Evolutionary conservation across 2,888 invertebrate genomes (phyloP).

Genomic region (Chaetogeoica ovagalla): DNA sequence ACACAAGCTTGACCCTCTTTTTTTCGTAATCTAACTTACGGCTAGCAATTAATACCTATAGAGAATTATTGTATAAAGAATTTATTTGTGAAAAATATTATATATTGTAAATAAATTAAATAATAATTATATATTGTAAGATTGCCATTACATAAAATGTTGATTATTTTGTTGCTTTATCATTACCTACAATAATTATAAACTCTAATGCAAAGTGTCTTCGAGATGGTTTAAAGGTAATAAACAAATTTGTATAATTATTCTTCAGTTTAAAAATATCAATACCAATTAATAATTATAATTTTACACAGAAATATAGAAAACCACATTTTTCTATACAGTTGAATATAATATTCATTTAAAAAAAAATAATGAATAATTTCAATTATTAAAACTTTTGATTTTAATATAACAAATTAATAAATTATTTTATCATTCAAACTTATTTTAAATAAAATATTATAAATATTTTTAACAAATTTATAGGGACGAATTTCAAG

Average conservation of each 20-base stretch:
- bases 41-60: constrained; percentile 14
- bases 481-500: not conserved
- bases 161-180: constrained; percentile 47
- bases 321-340: not conserved
- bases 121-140: constrained; percentile 27
- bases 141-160: constrained; percentile 23
- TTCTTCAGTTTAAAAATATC: not conserved
- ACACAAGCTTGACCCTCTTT: constrained; percentile 16
- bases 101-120: constrained; percentile 44
- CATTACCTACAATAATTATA: constrained; percentile 8
- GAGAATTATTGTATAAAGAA: constrained; percentile 23
- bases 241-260: not conserved
- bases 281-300: not conserved
- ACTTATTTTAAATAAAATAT: not conserved
- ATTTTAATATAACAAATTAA: not conserved
- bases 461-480: not conserved
- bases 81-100: constrained; percentile 32
- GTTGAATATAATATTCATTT: not conserved
- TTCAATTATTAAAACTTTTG: not conserved
- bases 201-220: constrained; percentile 15
- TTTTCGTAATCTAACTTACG: not conserved
- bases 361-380: not conserved
- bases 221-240: not conserved
- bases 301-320: not conserved
- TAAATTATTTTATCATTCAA: too few relatives aligned